Percentiles rank a stretch among this genome's conserved stretches.
phyloP scores from a whole-genome alignment of 2,113 vertebrate species.

The Anolis carolinensis region DNA sequence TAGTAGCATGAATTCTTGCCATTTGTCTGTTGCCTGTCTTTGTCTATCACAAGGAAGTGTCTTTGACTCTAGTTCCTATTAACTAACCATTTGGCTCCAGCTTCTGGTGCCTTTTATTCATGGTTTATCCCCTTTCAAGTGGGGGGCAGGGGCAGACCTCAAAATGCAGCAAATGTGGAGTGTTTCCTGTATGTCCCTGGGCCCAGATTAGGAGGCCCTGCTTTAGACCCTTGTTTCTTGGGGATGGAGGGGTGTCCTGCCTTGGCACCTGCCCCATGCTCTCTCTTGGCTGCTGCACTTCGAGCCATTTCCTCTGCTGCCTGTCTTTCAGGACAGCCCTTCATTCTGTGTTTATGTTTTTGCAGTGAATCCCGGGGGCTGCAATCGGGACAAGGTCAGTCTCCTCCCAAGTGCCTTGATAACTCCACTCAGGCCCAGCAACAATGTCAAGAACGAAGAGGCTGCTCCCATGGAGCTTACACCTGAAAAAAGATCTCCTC shows the following conservation, averaged over 20 bases:
- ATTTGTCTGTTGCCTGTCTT: not conserved
- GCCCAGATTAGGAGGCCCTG: too few relatives aligned
- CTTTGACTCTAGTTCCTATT: not conserved
- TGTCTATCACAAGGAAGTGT: not conserved
- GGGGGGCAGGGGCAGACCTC: too few relatives aligned
- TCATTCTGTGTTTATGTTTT: conserved; percentile 40
- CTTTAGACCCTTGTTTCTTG: not conserved
- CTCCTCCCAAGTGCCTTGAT: conserved; percentile 85
- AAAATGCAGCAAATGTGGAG: too few relatives aligned
- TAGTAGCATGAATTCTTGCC: not conserved
- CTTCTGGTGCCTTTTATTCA: not conserved
- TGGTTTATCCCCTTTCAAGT: too few relatives aligned
- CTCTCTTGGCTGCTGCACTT: not conserved
- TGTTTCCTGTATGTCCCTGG: too few relatives aligned
- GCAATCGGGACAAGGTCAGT: conserved; percentile 83
- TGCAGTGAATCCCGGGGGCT: conserved; percentile 80
- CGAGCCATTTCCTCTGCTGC: not conserved
- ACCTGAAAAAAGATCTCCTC: conserved; percentile 81
- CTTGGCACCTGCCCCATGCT: not conserved
- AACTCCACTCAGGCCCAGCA: conserved; percentile 84
- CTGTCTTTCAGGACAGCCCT: not conserved
- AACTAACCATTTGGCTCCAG: not conserved
- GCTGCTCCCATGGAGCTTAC: conserved; percentile 96
- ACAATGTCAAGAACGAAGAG: conserved; percentile 92
- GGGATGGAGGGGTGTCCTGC: too few relatives aligned